A percentile compares a stretch with the other conserved stretches of the same genome.
Evolutionary conservation across 2,797 vertebrate species (phyloP).

Genomic region (Sebastes cheni): DNA sequence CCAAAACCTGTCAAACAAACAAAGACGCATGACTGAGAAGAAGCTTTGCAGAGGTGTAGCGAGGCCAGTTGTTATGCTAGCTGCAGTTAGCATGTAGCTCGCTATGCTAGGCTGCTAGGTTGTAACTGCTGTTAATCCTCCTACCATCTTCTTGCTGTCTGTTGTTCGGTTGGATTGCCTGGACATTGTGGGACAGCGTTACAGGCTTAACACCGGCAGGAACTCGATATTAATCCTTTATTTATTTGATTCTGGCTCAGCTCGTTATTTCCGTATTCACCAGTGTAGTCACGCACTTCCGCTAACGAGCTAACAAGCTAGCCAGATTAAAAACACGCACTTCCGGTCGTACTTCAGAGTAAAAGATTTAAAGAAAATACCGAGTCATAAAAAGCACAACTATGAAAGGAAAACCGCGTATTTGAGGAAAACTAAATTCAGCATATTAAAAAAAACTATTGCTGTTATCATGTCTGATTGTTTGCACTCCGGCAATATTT

Average conservation of each 20-base stretch:
- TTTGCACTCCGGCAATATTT: too few species aligned
- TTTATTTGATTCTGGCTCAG: conserved; percentile 72
- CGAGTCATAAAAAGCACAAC: too few species aligned
- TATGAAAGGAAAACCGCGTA: too few species aligned
- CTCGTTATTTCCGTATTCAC: conserved; percentile 56
- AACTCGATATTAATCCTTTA: conserved; percentile 74
- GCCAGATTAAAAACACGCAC: fast-evolving
- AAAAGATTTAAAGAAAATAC: background rate
- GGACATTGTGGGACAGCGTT: conserved; percentile 85
- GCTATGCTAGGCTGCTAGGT: conserved; percentile 14
- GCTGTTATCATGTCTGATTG: too few species aligned
- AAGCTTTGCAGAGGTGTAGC: background rate
- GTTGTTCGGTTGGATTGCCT: conserved; percentile 91
- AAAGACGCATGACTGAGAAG: background rate
- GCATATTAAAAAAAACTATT: too few species aligned
- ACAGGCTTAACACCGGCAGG: conserved; percentile 40
- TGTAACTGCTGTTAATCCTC: conserved; percentile 9
- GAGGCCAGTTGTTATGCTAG: background rate
- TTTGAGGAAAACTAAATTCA: too few species aligned
- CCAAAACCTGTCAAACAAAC: background rate
- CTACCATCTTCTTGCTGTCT: conserved; percentile 98
- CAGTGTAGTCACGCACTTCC: background rate
- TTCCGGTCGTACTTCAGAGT: conserved; percentile 14
- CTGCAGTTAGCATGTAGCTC: conserved; percentile 40
- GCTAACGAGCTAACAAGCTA: background rate